Percentiles rank a stretch among this genome's conserved stretches.
Evolutionary conservation across 1,140 invertebrate genomes (phyloP).

Genomic region (Magallana gigas): DNA sequence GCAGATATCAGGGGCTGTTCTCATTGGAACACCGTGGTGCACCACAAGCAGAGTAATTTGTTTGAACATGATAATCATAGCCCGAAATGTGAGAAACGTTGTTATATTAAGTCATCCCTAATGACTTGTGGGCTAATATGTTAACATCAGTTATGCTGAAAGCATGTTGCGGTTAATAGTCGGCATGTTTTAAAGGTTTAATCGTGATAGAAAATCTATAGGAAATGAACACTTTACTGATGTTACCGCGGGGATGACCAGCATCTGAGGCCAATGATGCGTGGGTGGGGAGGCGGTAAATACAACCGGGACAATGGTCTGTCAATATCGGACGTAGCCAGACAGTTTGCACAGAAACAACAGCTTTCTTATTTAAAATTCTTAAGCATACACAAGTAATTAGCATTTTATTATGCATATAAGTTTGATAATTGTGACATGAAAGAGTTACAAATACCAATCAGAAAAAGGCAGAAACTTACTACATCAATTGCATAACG

Average conservation of each 20-base stretch:
- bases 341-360: neutral
- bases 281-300: neutral
- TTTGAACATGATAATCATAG: no score
- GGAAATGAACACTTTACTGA: neutral
- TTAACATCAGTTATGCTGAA: neutral
- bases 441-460: neutral
- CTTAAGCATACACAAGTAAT: neutral
- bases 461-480: conserved; percentile 12
- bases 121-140: conserved; percentile 20
- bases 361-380: neutral
- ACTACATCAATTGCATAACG: neutral
- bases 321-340: neutral
- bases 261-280: neutral
- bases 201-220: neutral
- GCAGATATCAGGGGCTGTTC: neutral
- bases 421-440: neutral
- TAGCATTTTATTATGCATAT: conserved; percentile 32
- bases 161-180: conserved; percentile 5
- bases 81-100: neutral
- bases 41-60: neutral
- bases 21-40: neutral
- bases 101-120: neutral
- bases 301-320: neutral
- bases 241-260: no score
- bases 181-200: conserved; percentile 14